Conservation (phyloP, 2,113 vertebrate genomes). For the Hystrix brachyura region DNA sequence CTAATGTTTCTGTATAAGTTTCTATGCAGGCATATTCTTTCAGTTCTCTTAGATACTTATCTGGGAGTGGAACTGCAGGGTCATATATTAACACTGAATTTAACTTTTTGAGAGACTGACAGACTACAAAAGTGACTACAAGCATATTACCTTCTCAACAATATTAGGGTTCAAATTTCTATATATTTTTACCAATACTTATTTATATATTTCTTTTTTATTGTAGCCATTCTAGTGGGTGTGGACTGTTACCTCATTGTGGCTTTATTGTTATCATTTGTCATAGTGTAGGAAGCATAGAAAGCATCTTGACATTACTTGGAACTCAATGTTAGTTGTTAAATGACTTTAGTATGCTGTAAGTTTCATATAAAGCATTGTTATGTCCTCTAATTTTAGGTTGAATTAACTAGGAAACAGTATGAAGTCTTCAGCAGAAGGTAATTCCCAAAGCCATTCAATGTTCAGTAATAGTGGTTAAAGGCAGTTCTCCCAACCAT, state of each 20-base stretch:
- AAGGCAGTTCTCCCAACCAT: neutral
- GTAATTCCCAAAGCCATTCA: conserved; percentile 44
- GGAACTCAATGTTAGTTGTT: conserved; percentile 28
- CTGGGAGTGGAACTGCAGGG: conserved; percentile 14
- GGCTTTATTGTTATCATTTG: conserved; percentile 65
- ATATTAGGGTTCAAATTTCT: conserved; percentile 27
- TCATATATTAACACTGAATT: neutral
- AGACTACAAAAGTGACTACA: neutral
- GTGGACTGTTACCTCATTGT: neutral
- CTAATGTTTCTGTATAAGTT: neutral
- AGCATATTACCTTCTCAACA: conserved; percentile 41
- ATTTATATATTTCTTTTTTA: conserved; percentile 29
- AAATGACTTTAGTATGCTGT: conserved; percentile 45
- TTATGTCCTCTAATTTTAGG: conserved; percentile 65
- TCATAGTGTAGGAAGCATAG: conserved; percentile 21
- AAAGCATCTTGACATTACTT: conserved; percentile 46
- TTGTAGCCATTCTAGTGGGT: conserved; percentile 43
- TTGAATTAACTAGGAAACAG: conserved; percentile 59
- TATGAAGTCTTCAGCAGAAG: conserved; percentile 36
- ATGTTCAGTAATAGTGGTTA: conserved; percentile 29
- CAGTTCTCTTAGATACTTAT: conserved; percentile 44
- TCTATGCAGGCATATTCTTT: conserved; percentile 37
- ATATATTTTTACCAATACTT: conserved; percentile 18
- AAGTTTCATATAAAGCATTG: conserved; percentile 49
- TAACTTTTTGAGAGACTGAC: conserved; percentile 18